Evolutionary conservation across 1,140 invertebrate genomes (phyloP).

Genomic region (Drosophila kohkoa): DNA sequence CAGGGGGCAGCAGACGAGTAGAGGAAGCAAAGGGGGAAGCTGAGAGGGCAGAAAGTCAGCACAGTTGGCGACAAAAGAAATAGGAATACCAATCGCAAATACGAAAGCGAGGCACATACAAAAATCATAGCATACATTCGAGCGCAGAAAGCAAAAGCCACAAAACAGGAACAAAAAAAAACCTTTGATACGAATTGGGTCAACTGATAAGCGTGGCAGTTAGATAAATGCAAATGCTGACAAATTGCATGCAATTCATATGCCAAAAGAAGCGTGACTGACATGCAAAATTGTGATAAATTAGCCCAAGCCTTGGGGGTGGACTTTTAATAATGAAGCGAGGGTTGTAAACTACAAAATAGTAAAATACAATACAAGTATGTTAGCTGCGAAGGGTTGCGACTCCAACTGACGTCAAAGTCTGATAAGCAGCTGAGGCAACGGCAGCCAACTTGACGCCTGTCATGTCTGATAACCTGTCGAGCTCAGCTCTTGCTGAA

Average conservation of each 20-base stretch:
- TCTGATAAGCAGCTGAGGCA: constrained; percentile 18
- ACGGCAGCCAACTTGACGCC: constrained; percentile 19
- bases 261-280: constrained; percentile 62
- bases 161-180: constrained; percentile 6
- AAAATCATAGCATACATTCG: constrained; percentile 58
- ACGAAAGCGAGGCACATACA: background rate
- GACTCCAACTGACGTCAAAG: constrained; percentile 18
- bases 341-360: background rate
- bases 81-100: background rate
- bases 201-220: constrained; percentile 47
- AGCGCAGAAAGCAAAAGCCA: background rate
- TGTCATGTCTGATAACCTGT: constrained; percentile 25
- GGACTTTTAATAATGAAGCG: no score
- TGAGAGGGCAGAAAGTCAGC: background rate
- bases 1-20: background rate
- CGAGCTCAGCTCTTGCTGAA: background rate
- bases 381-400: background rate
- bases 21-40: background rate
- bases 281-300: constrained; percentile 62
- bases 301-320: background rate
- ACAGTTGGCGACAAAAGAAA: constrained; percentile 3
- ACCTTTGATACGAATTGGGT: constrained; percentile 51
- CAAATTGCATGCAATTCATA: constrained; percentile 81
- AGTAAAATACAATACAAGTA: no score
- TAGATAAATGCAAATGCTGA: constrained; percentile 57